Conservation (phyloP, 2,113 vertebrate species). For the Cyprinodon brontotheroides region DNA sequence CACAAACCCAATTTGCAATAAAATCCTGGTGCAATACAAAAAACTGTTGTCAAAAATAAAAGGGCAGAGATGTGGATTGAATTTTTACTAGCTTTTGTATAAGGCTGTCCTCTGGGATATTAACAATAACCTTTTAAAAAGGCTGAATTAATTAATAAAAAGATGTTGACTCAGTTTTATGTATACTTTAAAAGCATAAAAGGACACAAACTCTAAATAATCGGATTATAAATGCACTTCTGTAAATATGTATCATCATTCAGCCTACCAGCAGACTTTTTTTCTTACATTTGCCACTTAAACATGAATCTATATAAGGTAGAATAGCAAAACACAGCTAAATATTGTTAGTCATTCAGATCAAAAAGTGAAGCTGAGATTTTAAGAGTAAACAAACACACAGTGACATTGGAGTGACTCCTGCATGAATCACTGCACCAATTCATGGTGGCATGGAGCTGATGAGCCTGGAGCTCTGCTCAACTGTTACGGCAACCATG, state of each 20-base stretch:
- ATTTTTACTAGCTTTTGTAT: slow-evolving; percentile 11
- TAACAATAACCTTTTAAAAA: slow-evolving; percentile 5
- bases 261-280: background rate
- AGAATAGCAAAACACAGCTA: too few species aligned
- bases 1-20: slow-evolving; percentile 11
- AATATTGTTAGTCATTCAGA: too few species aligned
- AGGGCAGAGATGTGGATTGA: background rate
- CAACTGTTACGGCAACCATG: too few species aligned
- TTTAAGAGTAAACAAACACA: too few species aligned
- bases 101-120: background rate
- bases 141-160: background rate
- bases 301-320: too few species aligned
- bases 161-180: background rate
- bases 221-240: background rate
- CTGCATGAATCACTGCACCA: too few species aligned
- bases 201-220: background rate
- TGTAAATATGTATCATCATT: background rate
- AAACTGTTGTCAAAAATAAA: background rate
- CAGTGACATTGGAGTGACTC: too few species aligned
- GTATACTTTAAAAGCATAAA: background rate
- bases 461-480: too few species aligned
- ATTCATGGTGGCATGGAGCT: too few species aligned
- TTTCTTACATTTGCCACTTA: too few species aligned
- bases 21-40: slow-evolving; percentile 6
- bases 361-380: too few species aligned